Percentiles rank a stretch among this genome's conserved stretches.
phyloP scores from a whole-genome alignment of 1,140 invertebrate genomes.

The Pteromalus puparum region DNA sequence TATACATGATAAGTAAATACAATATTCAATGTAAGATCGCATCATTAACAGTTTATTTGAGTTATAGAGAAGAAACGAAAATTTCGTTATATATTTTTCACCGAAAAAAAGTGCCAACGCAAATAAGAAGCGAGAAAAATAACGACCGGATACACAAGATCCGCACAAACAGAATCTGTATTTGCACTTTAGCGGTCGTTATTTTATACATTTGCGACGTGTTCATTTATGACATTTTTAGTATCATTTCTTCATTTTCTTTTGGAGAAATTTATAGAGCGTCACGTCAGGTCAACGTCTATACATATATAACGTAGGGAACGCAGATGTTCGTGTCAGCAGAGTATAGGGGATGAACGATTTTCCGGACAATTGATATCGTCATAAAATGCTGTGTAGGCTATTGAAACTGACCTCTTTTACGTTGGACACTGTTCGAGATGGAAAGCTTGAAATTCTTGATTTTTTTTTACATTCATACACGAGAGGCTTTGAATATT shows the following conservation, averaged over 20 bases:
- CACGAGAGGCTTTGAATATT: background rate
- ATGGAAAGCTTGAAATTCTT: background rate
- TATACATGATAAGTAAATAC: too few relatives aligned
- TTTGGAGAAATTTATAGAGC: background rate
- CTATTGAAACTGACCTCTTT: background rate
- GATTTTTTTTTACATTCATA: too few relatives aligned
- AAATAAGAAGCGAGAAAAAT: too few relatives aligned
- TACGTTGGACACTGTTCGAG: background rate
- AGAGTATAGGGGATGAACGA: background rate
- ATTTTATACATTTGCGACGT: background rate
- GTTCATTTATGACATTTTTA: background rate
- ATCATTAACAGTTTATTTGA: too few relatives aligned
- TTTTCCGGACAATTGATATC: background rate
- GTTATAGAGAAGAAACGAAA: too few relatives aligned
- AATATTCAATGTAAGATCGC: too few relatives aligned
- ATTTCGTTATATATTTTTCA: too few relatives aligned
- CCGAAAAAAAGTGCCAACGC: too few relatives aligned
- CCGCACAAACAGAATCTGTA: background rate
- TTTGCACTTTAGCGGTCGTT: background rate
- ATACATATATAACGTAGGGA: background rate
- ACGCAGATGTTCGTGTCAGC: background rate
- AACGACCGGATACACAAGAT: too few relatives aligned
- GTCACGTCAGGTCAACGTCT: background rate
- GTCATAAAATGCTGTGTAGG: background rate
- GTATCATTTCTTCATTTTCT: background rate